These are phyloP conservation scores for Apodemia duryi DNA, from an alignment of 2,888 invertebrate species.

Conservation along the genomic window DNA sequence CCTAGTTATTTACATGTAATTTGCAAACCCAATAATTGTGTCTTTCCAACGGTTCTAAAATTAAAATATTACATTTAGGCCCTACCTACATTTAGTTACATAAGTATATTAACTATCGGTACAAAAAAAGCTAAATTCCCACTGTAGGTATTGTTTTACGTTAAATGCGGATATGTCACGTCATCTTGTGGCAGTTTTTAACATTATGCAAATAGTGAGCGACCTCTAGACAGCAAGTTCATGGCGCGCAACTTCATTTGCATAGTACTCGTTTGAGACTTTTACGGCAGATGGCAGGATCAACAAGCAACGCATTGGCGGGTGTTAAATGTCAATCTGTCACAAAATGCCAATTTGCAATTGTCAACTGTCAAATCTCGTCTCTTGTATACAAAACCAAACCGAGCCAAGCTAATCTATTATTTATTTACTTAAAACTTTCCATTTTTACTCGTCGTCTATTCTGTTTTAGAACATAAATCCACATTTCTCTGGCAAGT, in stretches of 20 bases:
- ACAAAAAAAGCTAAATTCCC: too few relatives aligned
- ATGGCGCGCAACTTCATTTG: conserved; percentile 17
- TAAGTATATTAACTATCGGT: too few relatives aligned
- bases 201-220: conserved; percentile 50
- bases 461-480: conserved; percentile 40
- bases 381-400: conserved; percentile 65
- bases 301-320: conserved; percentile 35
- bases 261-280: conserved; percentile 27
- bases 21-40: too few relatives aligned
- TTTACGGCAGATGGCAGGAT: conserved; percentile 54
- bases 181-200: conserved; percentile 47
- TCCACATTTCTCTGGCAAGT: conserved; percentile 48
- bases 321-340: conserved; percentile 36
- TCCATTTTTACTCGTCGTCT: conserved; percentile 51
- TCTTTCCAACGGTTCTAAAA: too few relatives aligned
- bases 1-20: too few relatives aligned
- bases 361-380: conserved; percentile 40
- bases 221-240: conserved; percentile 23
- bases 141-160: too few relatives aligned
- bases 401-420: conserved; percentile 71
- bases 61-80: too few relatives aligned
- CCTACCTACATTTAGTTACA: too few relatives aligned
- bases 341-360: conserved; percentile 42
- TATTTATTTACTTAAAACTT: conserved; percentile 67
- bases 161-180: conserved; percentile 31